Conservation (phyloP, 37 sponge, comb jelly and placozoan species). For the Amphimedon queenslandica region DNA sequence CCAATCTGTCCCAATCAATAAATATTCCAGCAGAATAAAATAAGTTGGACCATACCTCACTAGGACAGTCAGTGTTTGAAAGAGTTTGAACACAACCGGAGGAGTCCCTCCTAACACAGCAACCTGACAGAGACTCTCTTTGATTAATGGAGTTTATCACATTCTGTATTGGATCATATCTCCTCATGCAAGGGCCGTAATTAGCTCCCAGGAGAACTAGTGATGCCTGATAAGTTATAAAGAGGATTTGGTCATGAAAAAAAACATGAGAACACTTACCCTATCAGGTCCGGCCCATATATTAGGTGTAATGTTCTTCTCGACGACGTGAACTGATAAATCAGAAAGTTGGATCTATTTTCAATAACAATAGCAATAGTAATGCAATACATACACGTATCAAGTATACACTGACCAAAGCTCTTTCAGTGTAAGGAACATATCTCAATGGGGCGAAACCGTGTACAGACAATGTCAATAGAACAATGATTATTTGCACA, state of each 20-base stretch:
- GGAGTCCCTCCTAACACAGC: conserved; percentile 71
- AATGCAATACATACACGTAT: not conserved
- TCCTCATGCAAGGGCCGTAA: conserved; percentile 83
- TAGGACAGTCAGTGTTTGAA: conserved; percentile 9
- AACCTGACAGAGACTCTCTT: conserved; percentile 60
- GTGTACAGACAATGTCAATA: conserved; percentile 71
- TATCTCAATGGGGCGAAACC: conserved; percentile 79
- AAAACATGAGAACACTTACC: no score
- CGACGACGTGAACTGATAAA: conserved; percentile 19
- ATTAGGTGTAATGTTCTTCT: conserved; percentile 32
- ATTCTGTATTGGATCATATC: conserved; percentile 48
- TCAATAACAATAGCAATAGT: not conserved
- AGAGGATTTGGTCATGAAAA: no score
- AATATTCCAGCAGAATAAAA: no score
- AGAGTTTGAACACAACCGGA: conserved; percentile 71
- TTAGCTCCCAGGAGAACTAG: conserved; percentile 80
- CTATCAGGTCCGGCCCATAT: conserved; percentile 15
- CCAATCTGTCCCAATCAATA: conserved; percentile 9
- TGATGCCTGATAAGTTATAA: no score
- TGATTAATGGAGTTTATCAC: conserved; percentile 55
- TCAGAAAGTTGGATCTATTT: conserved; percentile 20
- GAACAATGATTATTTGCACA: conserved; percentile 74
- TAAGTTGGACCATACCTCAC: not conserved
- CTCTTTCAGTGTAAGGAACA: conserved; percentile 19
- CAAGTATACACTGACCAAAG: conserved; percentile 10